A percentile compares a stretch with the other conserved stretches of the same genome.
phyloP scores from a whole-genome alignment of 2,888 invertebrate species.

The Tachina grossa region DNA sequence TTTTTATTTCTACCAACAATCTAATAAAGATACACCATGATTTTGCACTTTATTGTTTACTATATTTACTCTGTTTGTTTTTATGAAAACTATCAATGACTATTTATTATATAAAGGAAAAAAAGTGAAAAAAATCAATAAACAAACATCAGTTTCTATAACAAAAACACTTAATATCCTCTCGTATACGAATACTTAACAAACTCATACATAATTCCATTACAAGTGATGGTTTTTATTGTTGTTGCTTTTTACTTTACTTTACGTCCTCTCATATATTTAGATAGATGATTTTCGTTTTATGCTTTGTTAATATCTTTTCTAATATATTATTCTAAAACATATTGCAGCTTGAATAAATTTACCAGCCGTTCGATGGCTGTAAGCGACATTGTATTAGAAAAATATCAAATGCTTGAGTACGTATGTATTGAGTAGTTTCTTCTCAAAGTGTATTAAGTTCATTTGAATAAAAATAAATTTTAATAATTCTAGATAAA shows the following conservation, averaged over 20 bases:
- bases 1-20: neutral
- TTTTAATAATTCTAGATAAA: too few species aligned
- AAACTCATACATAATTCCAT: constrained; percentile 33
- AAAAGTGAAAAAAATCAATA: neutral
- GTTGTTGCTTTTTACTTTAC: neutral
- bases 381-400: neutral
- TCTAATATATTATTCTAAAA: constrained; percentile 49
- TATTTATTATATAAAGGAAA: neutral
- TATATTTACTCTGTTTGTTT: neutral
- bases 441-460: too few species aligned
- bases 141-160: neutral
- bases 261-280: neutral
- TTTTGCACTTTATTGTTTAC: neutral
- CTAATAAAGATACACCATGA: constrained; percentile 8
- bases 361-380: neutral
- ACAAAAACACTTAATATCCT: constrained; percentile 12
- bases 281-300: neutral
- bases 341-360: constrained; percentile 44
- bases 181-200: constrained; percentile 15
- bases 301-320: constrained; percentile 29
- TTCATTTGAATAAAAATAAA: too few species aligned
- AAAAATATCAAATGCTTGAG: too few species aligned
- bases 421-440: too few species aligned
- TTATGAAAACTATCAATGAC: constrained; percentile 2
- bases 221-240: neutral